Evolutionary conservation across 2,113 vertebrate species (phyloP).

Genomic region (Rhinolophus sinicus): DNA sequence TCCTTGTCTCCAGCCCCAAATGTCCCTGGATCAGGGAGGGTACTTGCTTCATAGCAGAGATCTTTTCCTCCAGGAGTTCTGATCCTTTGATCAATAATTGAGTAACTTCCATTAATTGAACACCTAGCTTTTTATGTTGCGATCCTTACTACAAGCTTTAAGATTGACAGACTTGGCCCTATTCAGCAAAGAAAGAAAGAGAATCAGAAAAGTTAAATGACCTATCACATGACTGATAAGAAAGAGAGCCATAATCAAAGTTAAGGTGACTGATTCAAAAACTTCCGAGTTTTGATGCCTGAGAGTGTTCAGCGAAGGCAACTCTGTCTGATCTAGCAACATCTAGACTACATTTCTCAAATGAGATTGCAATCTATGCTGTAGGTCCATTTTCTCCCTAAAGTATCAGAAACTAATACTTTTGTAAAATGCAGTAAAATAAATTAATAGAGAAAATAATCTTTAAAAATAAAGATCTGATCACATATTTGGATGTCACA

Average conservation of each 20-base stretch:
- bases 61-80: neutral
- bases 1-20: neutral
- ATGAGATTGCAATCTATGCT: neutral
- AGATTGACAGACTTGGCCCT: neutral
- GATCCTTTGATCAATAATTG: neutral
- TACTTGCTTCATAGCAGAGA: neutral
- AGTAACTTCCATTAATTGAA: neutral
- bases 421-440: conserved; percentile 16
- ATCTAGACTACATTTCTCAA: neutral
- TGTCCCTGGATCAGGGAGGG: neutral
- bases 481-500: neutral
- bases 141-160: neutral
- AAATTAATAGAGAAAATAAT: neutral
- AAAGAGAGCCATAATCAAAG: neutral
- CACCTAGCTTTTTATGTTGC: neutral
- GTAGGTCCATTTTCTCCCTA: neutral
- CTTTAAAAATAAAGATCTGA: neutral
- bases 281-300: neutral
- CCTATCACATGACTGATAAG: neutral
- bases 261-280: neutral
- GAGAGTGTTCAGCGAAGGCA: neutral
- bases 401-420: neutral
- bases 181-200: neutral
- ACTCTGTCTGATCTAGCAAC: neutral
- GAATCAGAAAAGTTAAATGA: neutral